These are phyloP conservation scores for Artibeus lituratus DNA, from an alignment of 2,797 vertebrate genomes.

Conservation along the genomic window DNA sequence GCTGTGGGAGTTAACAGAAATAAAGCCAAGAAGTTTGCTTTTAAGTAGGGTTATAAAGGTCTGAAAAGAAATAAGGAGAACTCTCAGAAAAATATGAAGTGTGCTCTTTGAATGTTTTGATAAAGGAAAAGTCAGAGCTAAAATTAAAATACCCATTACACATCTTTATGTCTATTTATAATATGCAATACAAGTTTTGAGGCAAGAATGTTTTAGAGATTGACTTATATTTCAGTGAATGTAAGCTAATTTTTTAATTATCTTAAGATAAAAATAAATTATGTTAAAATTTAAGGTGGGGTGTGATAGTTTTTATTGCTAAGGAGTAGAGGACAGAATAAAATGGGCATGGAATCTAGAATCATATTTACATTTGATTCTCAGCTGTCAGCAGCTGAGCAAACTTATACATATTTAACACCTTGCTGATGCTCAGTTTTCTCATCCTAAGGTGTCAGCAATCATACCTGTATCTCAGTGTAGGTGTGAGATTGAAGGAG, in stretches of 20 bases:
- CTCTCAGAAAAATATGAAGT: background rate
- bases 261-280: background rate
- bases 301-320: background rate
- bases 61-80: background rate
- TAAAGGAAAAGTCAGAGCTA: background rate
- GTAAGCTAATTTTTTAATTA: constrained; percentile 4
- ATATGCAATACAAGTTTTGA: background rate
- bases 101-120: background rate
- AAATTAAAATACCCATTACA: background rate
- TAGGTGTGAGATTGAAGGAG: background rate
- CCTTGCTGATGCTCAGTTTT: background rate
- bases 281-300: background rate
- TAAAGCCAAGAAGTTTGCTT: constrained; percentile 34
- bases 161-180: background rate
- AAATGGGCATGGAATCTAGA: background rate
- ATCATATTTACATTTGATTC: background rate
- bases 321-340: background rate
- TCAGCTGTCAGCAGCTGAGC: background rate
- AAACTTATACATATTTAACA: background rate
- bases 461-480: background rate
- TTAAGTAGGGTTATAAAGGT: constrained; percentile 3
- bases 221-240: background rate
- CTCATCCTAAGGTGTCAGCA: background rate
- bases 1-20: constrained; percentile 13
- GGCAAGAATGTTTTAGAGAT: background rate